Percentiles rank a stretch among this genome's conserved stretches.
Evolutionary conservation across 2,888 invertebrate species (phyloP).

Genomic region (Ptychoptera albimana): DNA sequence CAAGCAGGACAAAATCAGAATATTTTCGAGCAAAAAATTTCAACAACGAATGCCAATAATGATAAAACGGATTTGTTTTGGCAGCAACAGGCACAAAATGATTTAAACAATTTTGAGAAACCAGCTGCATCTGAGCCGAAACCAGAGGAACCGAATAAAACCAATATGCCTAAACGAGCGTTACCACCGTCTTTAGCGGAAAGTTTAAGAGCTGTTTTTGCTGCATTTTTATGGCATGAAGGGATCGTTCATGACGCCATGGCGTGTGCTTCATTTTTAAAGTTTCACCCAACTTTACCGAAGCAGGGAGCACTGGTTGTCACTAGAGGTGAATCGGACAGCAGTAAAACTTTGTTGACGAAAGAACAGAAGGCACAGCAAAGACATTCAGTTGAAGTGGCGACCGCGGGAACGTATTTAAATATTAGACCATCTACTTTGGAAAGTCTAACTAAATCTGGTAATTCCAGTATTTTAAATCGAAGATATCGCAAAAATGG

Average conservation of each 20-base stretch:
- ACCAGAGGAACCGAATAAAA: neutral
- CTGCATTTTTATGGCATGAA: slow-evolving; percentile 94
- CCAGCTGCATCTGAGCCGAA: neutral
- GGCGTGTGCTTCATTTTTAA: slow-evolving; percentile 91
- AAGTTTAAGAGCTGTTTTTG: slow-evolving; percentile 85
- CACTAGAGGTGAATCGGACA: slow-evolving; percentile 37
- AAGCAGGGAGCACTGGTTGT: slow-evolving; percentile 64
- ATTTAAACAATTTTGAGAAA: neutral
- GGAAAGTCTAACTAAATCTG: slow-evolving; percentile 60
- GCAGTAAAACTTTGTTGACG: slow-evolving; percentile 23
- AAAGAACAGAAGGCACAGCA: slow-evolving; percentile 50
- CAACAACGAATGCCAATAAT: slow-evolving; percentile 19
- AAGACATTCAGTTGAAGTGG: slow-evolving; percentile 79
- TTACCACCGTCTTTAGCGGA: slow-evolving; percentile 86
- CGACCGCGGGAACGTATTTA: slow-evolving; percentile 52
- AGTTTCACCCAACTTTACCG: slow-evolving; percentile 77
- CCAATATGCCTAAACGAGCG: slow-evolving; percentile 49
- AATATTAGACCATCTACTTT: slow-evolving; percentile 64
- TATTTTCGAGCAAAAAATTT: slow-evolving; percentile 11
- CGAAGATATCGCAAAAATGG: slow-evolving; percentile 37
- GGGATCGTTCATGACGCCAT: slow-evolving; percentile 94
- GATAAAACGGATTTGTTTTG: slow-evolving; percentile 18
- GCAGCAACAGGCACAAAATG: slow-evolving; percentile 10
- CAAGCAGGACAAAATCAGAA: slow-evolving; percentile 2
- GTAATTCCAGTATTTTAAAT: slow-evolving; percentile 62